A percentile compares a stretch with the other conserved stretches of the same genome.
Evolutionary conservation across 1,140 invertebrate genomes (phyloP).

Genomic region (Atta cephalotes): DNA sequence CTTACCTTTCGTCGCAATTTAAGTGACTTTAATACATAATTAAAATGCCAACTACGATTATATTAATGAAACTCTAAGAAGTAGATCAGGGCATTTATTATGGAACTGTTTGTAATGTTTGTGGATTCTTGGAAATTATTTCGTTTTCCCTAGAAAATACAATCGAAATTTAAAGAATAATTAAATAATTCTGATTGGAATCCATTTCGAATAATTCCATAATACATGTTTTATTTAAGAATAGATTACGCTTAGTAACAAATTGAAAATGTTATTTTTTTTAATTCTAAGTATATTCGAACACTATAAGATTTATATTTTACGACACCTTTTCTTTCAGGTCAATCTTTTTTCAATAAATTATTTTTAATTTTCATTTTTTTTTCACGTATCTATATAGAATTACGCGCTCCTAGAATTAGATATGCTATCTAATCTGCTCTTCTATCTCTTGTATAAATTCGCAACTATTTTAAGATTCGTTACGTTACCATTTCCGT

Average conservation of each 20-base stretch:
- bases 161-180: too few species aligned
- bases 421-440: background rate
- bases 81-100: background rate
- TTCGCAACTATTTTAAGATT: background rate
- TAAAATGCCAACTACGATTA: constrained; percentile 8
- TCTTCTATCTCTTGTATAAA: background rate
- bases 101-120: too few species aligned
- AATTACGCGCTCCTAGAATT: background rate
- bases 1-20: constrained; percentile 3
- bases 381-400: background rate
- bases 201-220: too few species aligned
- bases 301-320: background rate
- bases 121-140: too few species aligned
- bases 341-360: background rate
- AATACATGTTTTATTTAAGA: background rate
- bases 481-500: constrained; percentile 36
- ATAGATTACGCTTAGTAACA: background rate
- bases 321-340: background rate
- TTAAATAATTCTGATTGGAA: too few species aligned
- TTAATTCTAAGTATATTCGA: background rate
- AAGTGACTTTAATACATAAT: constrained; percentile 9
- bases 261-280: background rate
- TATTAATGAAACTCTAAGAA: constrained; percentile 1
- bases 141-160: too few species aligned
- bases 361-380: background rate